Conservation (phyloP, 2,113 vertebrate genomes). For the Brienomyrus longianalis region DNA sequence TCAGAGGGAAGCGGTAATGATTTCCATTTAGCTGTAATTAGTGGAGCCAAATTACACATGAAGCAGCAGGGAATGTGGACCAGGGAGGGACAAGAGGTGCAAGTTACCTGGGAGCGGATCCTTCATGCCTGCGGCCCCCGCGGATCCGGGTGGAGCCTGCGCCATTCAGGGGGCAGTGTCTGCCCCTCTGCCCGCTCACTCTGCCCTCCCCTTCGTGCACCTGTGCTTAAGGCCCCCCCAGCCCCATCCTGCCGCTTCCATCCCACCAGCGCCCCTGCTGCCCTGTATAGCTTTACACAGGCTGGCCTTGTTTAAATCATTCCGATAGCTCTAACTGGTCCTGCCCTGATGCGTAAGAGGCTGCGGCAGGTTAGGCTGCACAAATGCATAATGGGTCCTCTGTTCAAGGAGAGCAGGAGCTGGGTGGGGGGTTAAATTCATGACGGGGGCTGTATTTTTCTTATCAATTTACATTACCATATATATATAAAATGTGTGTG, state of each 20-base stretch:
- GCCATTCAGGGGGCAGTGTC: background rate
- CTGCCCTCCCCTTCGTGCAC: background rate
- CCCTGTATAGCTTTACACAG: background rate
- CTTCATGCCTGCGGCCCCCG: background rate
- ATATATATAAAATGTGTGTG: background rate
- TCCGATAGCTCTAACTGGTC: background rate
- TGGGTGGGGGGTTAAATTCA: background rate
- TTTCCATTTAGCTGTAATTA: conserved; percentile 31
- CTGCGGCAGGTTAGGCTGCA: too few species aligned
- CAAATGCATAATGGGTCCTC: background rate
- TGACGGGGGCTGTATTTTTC: background rate
- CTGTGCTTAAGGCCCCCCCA: conserved; percentile 14
- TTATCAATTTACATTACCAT: background rate
- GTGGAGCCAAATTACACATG: conserved; percentile 28
- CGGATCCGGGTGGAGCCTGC: background rate
- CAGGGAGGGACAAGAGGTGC: background rate
- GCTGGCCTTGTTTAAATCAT: background rate
- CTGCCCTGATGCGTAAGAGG: background rate
- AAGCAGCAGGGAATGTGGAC: background rate
- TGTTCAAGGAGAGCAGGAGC: background rate
- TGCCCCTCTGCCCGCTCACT: background rate
- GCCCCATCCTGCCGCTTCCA: background rate
- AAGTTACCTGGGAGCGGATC: background rate
- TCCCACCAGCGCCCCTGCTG: background rate
- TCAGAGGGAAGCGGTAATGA: conserved; percentile 15